These are phyloP conservation scores for Diorhabda carinulata DNA, from an alignment of 1,140 invertebrate species.

Conservation along the genomic window DNA sequence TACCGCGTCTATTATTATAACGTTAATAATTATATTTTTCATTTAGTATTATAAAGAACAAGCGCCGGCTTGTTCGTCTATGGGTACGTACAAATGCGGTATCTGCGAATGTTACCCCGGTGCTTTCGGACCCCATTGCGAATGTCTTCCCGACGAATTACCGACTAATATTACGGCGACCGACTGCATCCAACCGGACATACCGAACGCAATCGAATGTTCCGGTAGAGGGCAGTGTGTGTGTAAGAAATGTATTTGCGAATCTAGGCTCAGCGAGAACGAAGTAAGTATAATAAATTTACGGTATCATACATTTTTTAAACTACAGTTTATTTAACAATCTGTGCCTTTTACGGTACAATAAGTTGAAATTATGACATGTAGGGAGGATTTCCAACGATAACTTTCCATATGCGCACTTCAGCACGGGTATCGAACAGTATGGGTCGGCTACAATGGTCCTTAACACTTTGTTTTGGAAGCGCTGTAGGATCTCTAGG, in stretches of 20 bases:
- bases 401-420: no score
- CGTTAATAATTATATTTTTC: background rate
- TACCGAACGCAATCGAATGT: constrained; percentile 60
- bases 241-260: constrained; percentile 63
- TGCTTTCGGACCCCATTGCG: constrained; percentile 66
- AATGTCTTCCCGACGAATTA: constrained; percentile 52
- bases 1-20: background rate
- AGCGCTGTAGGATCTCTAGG: no score
- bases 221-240: constrained; percentile 59
- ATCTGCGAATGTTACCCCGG: constrained; percentile 64
- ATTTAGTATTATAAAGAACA: constrained; percentile 45
- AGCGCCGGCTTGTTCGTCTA: constrained; percentile 49
- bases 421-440: no score
- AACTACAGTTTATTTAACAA: background rate
- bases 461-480: no score
- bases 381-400: no score
- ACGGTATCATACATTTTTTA: background rate
- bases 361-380: background rate
- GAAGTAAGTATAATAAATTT: constrained; percentile 22
- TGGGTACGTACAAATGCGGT: constrained; percentile 65
- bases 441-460: no score
- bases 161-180: constrained; percentile 26
- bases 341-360: background rate
- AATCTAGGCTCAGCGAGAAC: constrained; percentile 41
- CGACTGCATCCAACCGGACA: constrained; percentile 52